Evolutionary conservation across 2,797 vertebrate genomes (phyloP), one percentile per base, ranked within the genome.

Genomic region (Tokudaia tokunoshimensis): DNA sequence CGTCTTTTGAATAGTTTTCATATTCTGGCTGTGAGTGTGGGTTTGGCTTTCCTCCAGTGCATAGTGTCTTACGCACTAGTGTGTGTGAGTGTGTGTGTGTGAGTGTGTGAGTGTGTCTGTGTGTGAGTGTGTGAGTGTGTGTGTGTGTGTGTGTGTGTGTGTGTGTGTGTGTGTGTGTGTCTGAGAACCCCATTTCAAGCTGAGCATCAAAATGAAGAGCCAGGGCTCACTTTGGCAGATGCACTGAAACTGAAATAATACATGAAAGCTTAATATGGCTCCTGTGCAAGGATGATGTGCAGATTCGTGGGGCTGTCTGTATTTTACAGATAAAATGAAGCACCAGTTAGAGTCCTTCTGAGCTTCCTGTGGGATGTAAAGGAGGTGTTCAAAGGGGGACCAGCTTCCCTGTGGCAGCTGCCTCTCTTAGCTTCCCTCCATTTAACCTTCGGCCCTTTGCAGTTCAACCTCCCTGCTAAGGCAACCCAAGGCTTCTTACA

Each of bases 1-100:
- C 74, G 31, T 57, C n/a, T 81, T 94, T 94, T 91, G 89, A 92
- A 75, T 78, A 89, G 74, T 83, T 83, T 82, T 93, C 86, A 76
- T 76, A 91, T 72, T 84, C 96, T 95, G 93, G 65, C 65, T 70
- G 47, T 0, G n/a, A 72, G 63, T 61, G 76, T 87, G 76, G 82
- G 79, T 29, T 85, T 82, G 59, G 79, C 41, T 84, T 94, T 59
- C 59, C 24, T 90, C 67, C 63, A 52, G 41, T 12, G 31, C n/a
- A 41, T 0, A 34, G 19, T 8, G 6, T 57, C 22, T 31, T 22
- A n/a, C 3, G 3, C 41, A 41, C 78, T 85, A 8, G 26, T 41
- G 47, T 19, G 26, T 44, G 19, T 44, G 78, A n/a, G 57, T 20
- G 57, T 20, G 57, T 59, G 57, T 19, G 20, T 44, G 63, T 17